Conservation (phyloP, 1,140 invertebrate genomes). For the Brachionus plicatilis region DNA sequence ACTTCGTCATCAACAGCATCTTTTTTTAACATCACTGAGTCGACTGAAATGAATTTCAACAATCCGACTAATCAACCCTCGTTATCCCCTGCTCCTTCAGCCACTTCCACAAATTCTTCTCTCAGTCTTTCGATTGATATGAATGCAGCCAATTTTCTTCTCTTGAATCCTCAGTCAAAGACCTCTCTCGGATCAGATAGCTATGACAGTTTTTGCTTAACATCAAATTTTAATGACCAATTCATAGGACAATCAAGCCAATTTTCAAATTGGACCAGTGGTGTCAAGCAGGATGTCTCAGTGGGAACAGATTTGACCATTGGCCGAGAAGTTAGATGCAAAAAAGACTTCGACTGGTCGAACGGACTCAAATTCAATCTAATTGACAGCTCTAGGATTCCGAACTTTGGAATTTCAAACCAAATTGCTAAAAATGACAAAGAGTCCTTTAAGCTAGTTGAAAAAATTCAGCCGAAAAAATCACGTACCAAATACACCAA, state of each 20-base stretch:
- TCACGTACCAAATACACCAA: constrained; percentile 32
- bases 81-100: neutral
- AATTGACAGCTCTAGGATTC: neutral
- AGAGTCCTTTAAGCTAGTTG: constrained; percentile 28
- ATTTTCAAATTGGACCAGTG: neutral
- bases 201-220: neutral
- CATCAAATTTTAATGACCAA: neutral
- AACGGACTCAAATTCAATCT: neutral
- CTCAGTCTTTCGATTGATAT: neutral
- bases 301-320: constrained; percentile 19
- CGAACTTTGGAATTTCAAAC: neutral
- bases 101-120: neutral
- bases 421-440: neutral
- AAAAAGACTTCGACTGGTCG: constrained; percentile 11
- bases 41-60: neutral
- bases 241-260: neutral
- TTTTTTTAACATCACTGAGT: neutral
- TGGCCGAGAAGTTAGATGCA: neutral
- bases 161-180: neutral
- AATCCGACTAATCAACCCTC: neutral
- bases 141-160: neutral
- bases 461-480: constrained; percentile 38
- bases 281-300: neutral
- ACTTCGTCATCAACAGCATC: neutral
- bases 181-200: neutral